Evolutionary conservation across 2,113 vertebrate genomes (phyloP), one percentile per base, ranked within the genome.

Genomic region (Dicentrarchus labrax): DNA sequence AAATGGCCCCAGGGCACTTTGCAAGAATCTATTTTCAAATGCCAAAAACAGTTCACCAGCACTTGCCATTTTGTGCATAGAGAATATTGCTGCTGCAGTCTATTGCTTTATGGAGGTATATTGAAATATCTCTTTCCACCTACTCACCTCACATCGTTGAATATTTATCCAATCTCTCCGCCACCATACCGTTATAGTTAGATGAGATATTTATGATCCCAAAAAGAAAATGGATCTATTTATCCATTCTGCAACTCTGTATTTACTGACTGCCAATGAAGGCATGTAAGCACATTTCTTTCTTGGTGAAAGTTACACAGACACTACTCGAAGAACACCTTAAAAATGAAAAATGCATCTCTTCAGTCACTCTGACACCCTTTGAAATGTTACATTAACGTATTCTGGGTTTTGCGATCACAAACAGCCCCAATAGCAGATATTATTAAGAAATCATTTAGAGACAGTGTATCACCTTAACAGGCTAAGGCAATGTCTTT

Each of bases 161-260:
- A 92, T 90, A 86, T 93, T 88, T 89, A 92, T 88, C 76, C 86
- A 79, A 87, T 90, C 83, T 88, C 83, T 80, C 76, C 60, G 21
- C 79, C 74, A 57, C 85, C 75, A 45, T 61, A 59, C 73, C 5
- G 66, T 73, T 85, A 82, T 56, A 80, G 79, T 83, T 60, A 73
- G 84, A 86, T 89, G 85, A 88, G 84, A 90, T 87, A 92, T 94
- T 87, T 91, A 92, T 92, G 75, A 83, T 89, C 72, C 72, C 69
- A 77, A 70, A 86, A 86, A 87, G 56, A 79, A 87, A 90, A 92
- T 74, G 56, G 82, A 68, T 82, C 84, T 82, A 86, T 89, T 89
- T 89, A 82, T 80, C 88, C 62, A 39, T 78, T 82, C 77, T 83
- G 73, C 76, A 80, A 15, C 57, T 77, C 45, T 22, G 61, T 75